A percentile compares a stretch with the other conserved stretches of the same genome.
These are phyloP conservation scores for Varecia variegata DNA, from an alignment of 2,797 vertebrate genomes.

Conservation along the genomic window DNA sequence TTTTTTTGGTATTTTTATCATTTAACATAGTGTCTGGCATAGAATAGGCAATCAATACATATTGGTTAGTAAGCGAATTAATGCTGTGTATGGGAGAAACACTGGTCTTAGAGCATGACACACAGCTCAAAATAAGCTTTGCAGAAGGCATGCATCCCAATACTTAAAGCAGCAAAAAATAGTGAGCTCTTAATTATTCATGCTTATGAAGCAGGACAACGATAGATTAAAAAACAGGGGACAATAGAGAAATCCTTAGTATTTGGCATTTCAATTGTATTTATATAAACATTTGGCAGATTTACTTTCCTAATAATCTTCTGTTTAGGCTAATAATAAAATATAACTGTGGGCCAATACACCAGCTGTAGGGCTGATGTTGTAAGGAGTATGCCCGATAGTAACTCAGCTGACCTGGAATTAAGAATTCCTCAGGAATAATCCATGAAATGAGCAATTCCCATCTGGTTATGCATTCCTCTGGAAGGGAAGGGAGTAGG, in stretches of 20 bases:
- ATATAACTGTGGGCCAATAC: not conserved
- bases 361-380: not conserved
- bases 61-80: not conserved
- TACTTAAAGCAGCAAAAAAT: not conserved
- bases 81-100: not conserved
- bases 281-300: not conserved
- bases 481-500: slow-evolving; percentile 26
- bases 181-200: not conserved
- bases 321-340: slow-evolving; percentile 42
- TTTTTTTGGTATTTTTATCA: not conserved
- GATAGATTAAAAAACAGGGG: not conserved
- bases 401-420: not conserved
- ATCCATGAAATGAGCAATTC: not conserved
- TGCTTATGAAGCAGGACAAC: not conserved
- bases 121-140: not conserved
- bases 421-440: not conserved
- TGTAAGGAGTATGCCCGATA: not conserved
- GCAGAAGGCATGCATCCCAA: not conserved
- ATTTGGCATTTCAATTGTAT: not conserved
- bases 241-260: not conserved
- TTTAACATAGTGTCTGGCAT: not conserved
- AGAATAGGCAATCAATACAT: not conserved
- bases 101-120: not conserved
- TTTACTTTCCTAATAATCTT: slow-evolving; percentile 44
- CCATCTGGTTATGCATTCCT: not conserved